A percentile compares a stretch with the other conserved stretches of the same genome.
phyloP scores from a whole-genome alignment of 2,797 vertebrate genomes.

The Liasis olivaceus region DNA sequence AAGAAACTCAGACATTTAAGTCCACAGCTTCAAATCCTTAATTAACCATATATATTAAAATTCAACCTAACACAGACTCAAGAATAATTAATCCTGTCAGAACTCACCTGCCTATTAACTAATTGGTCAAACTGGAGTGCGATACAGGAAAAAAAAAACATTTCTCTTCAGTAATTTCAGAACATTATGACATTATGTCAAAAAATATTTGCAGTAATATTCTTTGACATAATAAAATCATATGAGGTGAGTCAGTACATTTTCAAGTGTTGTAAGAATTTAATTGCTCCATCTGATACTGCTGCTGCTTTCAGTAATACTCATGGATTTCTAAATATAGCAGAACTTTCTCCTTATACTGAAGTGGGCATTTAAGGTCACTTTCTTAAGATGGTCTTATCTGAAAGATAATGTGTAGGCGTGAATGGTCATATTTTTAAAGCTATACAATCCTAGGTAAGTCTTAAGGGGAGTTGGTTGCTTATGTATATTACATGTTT shows the following conservation, averaged over 20 bases:
- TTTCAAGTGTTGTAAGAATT: constrained; percentile 1
- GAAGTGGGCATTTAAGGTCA: constrained; percentile 45
- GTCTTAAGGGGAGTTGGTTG: constrained; percentile 31
- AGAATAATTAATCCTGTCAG: not conserved
- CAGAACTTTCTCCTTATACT: constrained; percentile 24
- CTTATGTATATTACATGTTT: not conserved
- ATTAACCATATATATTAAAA: not conserved
- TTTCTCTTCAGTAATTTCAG: not conserved
- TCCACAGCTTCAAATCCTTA: not conserved
- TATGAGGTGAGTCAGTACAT: not conserved
- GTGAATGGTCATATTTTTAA: constrained; percentile 56
- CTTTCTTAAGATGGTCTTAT: constrained; percentile 29
- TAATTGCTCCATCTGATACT: constrained; percentile 2
- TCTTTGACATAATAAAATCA: not conserved
- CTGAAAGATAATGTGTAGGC: constrained; percentile 48
- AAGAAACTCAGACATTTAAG: not conserved
- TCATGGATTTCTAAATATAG: constrained; percentile 1
- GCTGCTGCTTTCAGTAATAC: not conserved
- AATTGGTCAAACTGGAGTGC: not conserved
- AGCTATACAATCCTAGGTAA: constrained; percentile 10
- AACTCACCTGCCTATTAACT: not conserved
- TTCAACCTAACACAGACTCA: not conserved
- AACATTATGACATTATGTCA: not conserved
- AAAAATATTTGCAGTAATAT: not conserved
- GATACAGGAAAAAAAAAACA: not conserved